phyloP scores from a whole-genome alignment of 2,888 invertebrate species.

The Entomobrya proxima region DNA sequence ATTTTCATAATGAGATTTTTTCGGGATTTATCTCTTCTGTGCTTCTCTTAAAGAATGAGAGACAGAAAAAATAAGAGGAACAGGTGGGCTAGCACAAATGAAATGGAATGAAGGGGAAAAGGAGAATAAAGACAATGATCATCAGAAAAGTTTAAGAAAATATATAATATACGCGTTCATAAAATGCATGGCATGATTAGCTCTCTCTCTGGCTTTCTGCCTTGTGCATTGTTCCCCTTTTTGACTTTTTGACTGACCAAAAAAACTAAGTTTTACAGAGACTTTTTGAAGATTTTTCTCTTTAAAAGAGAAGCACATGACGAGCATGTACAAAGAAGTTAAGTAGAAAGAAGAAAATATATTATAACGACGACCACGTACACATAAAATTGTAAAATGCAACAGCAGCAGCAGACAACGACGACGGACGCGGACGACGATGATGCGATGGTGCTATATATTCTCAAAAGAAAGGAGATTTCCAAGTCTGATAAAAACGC shows the following conservation, averaged over 20 bases:
- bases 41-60: neutral
- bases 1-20: conserved; percentile 68
- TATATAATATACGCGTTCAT: conserved; percentile 11
- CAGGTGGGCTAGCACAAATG: conserved; percentile 58
- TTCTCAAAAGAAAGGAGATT: conserved; percentile 44
- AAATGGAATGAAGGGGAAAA: too few relatives aligned
- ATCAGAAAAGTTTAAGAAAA: neutral
- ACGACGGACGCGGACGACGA: conserved; percentile 7
- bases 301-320: conserved; percentile 24
- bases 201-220: conserved; percentile 4
- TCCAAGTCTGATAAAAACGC: conserved; percentile 56
- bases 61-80: conserved; percentile 40
- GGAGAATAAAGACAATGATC: neutral
- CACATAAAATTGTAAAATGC: neutral
- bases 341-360: conserved; percentile 14
- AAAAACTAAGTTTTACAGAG: neutral
- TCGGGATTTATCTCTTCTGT: conserved; percentile 62
- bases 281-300: neutral
- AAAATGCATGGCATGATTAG: conserved; percentile 53
- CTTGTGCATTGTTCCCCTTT: neutral
- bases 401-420: neutral
- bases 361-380: conserved; percentile 4
- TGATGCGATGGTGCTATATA: conserved; percentile 23
- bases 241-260: conserved; percentile 37
- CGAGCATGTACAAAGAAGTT: conserved; percentile 47